Evolutionary conservation across 2,888 invertebrate species (phyloP).

Genomic region (Ophioninae sp.): DNA sequence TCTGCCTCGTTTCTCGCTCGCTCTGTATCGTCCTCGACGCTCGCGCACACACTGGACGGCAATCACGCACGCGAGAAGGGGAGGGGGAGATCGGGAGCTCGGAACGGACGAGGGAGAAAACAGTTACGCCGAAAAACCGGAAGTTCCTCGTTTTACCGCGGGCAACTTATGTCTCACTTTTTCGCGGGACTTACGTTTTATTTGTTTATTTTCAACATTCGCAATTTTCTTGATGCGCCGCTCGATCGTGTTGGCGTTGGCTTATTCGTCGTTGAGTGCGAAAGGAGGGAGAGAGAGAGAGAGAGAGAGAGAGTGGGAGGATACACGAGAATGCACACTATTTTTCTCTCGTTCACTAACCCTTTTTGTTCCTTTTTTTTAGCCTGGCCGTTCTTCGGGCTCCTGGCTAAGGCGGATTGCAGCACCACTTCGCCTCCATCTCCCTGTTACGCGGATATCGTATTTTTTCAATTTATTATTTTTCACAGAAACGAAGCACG

Average conservation of each 20-base stretch:
- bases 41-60: conserved; percentile 24
- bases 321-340: too few relatives aligned
- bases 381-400: conserved; percentile 37
- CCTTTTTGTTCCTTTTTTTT: conserved; percentile 3
- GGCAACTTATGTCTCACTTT: background rate
- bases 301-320: too few relatives aligned
- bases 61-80: conserved; percentile 15
- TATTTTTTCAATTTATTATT: background rate
- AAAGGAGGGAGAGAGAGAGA: background rate
- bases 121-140: background rate
- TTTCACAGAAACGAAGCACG: conserved; percentile 15
- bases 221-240: conserved; percentile 11
- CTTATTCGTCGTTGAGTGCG: background rate
- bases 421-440: conserved; percentile 41
- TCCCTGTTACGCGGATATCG: background rate
- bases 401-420: conserved; percentile 43
- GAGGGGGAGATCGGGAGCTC: background rate
- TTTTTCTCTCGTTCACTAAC: conserved; percentile 1
- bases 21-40: conserved; percentile 24
- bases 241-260: conserved; percentile 9
- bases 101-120: background rate
- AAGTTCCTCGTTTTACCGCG: background rate
- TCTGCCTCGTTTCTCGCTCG: conserved; percentile 52
- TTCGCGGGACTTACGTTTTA: too few relatives aligned
- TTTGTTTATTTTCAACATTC: background rate